Conservation (phyloP, 2,797 vertebrate genomes). For the Antrozous pallidus region DNA sequence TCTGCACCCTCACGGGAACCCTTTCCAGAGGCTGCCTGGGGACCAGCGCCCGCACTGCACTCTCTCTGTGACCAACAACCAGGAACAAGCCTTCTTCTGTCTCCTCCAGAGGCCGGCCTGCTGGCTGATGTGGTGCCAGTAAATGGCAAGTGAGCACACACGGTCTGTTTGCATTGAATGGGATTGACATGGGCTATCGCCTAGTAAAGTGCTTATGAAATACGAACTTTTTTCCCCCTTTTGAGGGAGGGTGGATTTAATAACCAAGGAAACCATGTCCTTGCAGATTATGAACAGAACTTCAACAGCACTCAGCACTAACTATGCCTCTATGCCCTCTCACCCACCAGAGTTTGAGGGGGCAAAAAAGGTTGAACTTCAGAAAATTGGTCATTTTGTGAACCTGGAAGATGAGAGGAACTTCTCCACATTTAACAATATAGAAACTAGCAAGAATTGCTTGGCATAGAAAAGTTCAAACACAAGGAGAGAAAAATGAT, state of each 20-base stretch:
- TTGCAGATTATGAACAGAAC: neutral
- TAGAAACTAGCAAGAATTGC: neutral
- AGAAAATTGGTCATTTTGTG: neutral
- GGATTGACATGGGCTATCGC: neutral
- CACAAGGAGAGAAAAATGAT: neutral
- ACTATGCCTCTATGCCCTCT: neutral
- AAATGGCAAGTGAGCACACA: neutral
- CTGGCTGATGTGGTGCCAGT: neutral
- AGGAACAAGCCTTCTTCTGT: neutral
- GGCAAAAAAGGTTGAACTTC: neutral
- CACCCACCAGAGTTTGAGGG: neutral
- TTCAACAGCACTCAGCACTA: conserved; percentile 28
- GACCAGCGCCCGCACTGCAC: neutral
- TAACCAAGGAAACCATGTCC: neutral
- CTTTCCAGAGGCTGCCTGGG: neutral
- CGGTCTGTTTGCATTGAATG: neutral
- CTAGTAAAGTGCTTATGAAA: conserved; percentile 27
- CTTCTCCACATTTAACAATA: neutral
- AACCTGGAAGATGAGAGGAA: neutral
- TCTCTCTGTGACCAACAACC: neutral
- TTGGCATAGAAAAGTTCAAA: neutral
- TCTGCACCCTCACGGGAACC: neutral
- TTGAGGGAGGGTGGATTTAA: neutral
- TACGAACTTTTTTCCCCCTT: neutral
- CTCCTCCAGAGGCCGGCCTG: neutral